Evolutionary conservation across 2,113 vertebrate species (phyloP).

Genomic region (Ploceus nigricollis): DNA sequence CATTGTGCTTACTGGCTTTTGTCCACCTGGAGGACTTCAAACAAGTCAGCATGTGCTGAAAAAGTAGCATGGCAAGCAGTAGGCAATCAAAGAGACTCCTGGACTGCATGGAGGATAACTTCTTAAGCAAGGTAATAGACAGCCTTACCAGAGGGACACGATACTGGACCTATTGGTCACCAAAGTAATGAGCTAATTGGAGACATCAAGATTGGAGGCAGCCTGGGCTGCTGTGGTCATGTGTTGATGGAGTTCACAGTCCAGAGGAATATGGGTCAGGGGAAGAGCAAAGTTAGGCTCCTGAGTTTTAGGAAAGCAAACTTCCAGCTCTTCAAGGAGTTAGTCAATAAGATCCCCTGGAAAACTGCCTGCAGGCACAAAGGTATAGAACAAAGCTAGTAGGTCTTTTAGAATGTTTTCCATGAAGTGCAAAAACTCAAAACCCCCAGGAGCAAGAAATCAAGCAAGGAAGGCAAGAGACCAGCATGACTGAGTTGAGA

Average conservation of each 20-base stretch:
- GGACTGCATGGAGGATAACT: neutral
- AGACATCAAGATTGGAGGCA: neutral
- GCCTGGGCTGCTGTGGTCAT: neutral
- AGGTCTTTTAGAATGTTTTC: neutral
- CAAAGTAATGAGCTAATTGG: neutral
- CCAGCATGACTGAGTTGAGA: neutral
- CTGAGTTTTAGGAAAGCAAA: neutral
- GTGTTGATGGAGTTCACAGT: fast-evolving
- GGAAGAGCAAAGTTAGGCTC: neutral
- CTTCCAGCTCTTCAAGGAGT: neutral
- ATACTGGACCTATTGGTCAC: neutral
- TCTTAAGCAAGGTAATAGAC: neutral
- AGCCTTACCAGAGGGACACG: fast-evolving
- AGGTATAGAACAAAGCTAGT: neutral
- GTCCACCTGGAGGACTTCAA: neutral
- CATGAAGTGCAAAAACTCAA: neutral
- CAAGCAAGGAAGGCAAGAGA: neutral
- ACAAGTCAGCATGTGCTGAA: neutral
- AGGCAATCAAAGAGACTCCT: neutral
- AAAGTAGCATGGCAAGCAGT: neutral
- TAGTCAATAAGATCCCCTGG: neutral
- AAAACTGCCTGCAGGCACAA: neutral
- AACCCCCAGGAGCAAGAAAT: neutral
- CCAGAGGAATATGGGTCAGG: neutral
- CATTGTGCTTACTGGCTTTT: neutral